phyloP scores from a whole-genome alignment of 2,888 invertebrate species.

The Silvanus unidentatus region DNA sequence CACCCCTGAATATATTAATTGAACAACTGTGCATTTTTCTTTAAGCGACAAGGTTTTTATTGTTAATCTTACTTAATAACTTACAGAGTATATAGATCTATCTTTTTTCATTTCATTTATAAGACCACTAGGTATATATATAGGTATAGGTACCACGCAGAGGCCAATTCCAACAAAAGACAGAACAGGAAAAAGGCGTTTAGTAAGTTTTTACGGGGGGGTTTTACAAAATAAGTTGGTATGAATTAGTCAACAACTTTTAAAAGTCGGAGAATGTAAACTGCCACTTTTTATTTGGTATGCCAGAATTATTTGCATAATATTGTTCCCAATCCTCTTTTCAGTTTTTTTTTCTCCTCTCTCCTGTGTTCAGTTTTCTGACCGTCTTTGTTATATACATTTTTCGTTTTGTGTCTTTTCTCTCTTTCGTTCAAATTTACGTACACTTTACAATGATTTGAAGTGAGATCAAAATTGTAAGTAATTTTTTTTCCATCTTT shows the following conservation, averaged over 20 bases:
- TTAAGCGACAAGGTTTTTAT: constrained; percentile 43
- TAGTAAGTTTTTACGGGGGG: constrained; percentile 36
- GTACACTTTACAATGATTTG: constrained; percentile 7
- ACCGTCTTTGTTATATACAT: constrained; percentile 18
- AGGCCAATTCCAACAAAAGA: constrained; percentile 24
- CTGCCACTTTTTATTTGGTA: constrained; percentile 43
- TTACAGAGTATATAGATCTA: constrained; percentile 22
- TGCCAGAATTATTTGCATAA: constrained; percentile 43
- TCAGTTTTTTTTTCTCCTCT: constrained; percentile 9
- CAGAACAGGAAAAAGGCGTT: constrained; percentile 29
- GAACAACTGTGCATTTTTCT: constrained; percentile 46
- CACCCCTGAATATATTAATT: constrained; percentile 45
- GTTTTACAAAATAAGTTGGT: constrained; percentile 37
- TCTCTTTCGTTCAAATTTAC: constrained; percentile 11
- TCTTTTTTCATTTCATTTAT: constrained; percentile 15
- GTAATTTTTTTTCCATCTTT: neutral
- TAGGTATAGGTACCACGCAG: constrained; percentile 24
- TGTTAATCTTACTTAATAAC: constrained; percentile 41
- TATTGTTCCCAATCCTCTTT: constrained; percentile 38
- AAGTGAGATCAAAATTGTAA: constrained; percentile 1
- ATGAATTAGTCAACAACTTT: constrained; percentile 45
- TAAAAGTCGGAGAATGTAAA: constrained; percentile 43
- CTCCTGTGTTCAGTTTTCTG: constrained; percentile 6
- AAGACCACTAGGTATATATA: no score
- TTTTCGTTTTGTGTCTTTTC: no score